Conservation (phyloP, 92 coral and sea anemone genomes). For the Paragorgia papillata region DNA sequence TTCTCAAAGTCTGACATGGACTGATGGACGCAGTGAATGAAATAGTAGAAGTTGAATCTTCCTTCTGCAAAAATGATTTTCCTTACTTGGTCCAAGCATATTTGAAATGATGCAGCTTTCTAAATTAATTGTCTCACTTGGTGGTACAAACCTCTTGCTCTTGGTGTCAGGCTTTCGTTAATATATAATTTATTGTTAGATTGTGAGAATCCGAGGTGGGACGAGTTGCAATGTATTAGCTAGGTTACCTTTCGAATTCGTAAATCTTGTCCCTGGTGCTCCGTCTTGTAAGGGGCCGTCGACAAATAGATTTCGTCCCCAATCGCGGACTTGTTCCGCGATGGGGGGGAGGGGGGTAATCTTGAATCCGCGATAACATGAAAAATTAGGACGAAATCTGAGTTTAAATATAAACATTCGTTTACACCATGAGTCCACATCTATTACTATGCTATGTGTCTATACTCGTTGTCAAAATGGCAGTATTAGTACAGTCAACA, state of each 20-base stretch:
- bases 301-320: too few relatives aligned
- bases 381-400: too few relatives aligned
- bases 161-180: conserved; percentile 21
- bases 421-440: too few relatives aligned
- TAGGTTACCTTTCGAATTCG: conserved; percentile 5
- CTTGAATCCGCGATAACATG: too few relatives aligned
- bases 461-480: too few relatives aligned
- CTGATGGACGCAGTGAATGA: too few relatives aligned
- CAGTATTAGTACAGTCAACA: too few relatives aligned
- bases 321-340: too few relatives aligned
- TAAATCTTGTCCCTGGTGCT: conserved; percentile 10
- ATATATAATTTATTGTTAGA: not conserved
- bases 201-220: not conserved
- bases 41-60: not conserved
- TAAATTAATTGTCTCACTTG: conserved; percentile 8
- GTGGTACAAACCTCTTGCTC: conserved; percentile 5
- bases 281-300: too few relatives aligned
- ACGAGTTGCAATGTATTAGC: not conserved
- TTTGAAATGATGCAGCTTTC: not conserved
- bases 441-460: too few relatives aligned
- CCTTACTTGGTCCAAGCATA: conserved; percentile 31
- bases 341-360: too few relatives aligned
- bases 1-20: not conserved
- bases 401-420: too few relatives aligned
- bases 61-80: not conserved